phyloP scores from a whole-genome alignment of 2,113 vertebrate genomes.

The Sigmodon hispidus region DNA sequence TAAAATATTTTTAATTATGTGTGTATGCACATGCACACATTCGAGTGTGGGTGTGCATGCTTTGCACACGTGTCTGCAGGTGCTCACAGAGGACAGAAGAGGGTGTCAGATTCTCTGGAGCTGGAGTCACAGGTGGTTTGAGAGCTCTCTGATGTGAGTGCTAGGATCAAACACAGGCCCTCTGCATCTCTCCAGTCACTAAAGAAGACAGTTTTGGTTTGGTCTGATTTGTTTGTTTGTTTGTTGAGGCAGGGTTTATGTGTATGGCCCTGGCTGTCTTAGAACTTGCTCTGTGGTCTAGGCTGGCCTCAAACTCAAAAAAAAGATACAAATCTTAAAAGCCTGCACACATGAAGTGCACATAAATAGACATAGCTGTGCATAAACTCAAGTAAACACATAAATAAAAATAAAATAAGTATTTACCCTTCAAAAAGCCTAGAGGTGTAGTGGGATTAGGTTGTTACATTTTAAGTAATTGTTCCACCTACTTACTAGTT shows the following conservation, averaged over 20 bases:
- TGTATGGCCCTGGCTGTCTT: neutral
- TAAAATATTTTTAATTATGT: neutral
- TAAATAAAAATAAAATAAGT: neutral
- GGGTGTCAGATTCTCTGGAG: neutral
- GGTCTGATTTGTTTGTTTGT: neutral
- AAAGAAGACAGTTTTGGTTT: neutral
- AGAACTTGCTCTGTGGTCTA: neutral
- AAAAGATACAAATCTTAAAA: neutral
- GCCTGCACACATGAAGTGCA: neutral
- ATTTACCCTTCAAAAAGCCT: neutral
- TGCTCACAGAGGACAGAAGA: neutral
- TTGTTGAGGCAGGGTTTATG: neutral
- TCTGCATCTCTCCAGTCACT: neutral
- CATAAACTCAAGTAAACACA: neutral
- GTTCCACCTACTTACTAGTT: too few relatives aligned
- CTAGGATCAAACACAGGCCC: neutral
- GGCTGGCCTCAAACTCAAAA: neutral
- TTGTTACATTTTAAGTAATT: too few relatives aligned
- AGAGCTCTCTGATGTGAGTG: neutral
- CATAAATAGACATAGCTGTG: neutral
- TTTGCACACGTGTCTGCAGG: neutral
- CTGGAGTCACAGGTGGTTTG: neutral
- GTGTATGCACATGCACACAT: too few relatives aligned
- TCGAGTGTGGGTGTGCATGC: neutral
- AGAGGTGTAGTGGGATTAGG: too few relatives aligned